Conservation (phyloP, 2,113 vertebrate species). For the Menidia beryllina region DNA sequence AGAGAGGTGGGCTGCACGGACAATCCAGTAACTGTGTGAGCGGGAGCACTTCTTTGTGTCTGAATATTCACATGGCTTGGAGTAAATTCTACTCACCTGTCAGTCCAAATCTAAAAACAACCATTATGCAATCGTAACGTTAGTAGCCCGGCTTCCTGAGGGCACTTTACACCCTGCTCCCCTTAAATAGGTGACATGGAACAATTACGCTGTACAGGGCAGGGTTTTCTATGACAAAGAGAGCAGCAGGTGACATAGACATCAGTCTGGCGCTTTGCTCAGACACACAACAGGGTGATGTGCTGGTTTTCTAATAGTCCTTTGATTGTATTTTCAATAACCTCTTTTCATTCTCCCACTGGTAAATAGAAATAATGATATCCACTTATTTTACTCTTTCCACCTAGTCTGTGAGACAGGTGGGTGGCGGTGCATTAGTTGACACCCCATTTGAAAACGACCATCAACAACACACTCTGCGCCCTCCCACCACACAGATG, state of each 20-base stretch:
- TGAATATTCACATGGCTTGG: slow-evolving; percentile 8
- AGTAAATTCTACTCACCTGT: slow-evolving; percentile 21
- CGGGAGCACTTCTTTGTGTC: slow-evolving; percentile 8
- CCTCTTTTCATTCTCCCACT: slow-evolving; percentile 46
- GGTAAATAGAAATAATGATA: slow-evolving; percentile 67
- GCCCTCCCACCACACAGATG: slow-evolving; percentile 60
- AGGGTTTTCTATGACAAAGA: slow-evolving; percentile 10
- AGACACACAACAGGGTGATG: slow-evolving; percentile 38
- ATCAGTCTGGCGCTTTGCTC: slow-evolving; percentile 52
- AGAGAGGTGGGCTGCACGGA: slow-evolving; percentile 57
- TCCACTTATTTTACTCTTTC: slow-evolving; percentile 61
- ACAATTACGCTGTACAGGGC: background rate
- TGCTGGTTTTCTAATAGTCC: slow-evolving; percentile 54
- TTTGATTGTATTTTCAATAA: slow-evolving; percentile 58
- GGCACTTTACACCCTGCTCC: slow-evolving; percentile 86
- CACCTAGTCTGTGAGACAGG: slow-evolving; percentile 50
- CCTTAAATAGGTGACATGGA: slow-evolving; percentile 63
- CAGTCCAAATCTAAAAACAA: slow-evolving; percentile 24
- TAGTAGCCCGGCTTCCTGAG: slow-evolving; percentile 86
- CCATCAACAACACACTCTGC: slow-evolving; percentile 34
- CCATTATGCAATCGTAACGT: slow-evolving; percentile 57
- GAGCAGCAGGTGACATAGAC: slow-evolving; percentile 36
- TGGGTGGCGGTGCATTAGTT: slow-evolving; percentile 60
- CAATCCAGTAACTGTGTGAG: slow-evolving; percentile 49
- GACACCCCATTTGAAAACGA: slow-evolving; percentile 62